Evolutionary conservation across 2,888 invertebrate species (phyloP).

Genomic region (Cheilosia soror): DNA sequence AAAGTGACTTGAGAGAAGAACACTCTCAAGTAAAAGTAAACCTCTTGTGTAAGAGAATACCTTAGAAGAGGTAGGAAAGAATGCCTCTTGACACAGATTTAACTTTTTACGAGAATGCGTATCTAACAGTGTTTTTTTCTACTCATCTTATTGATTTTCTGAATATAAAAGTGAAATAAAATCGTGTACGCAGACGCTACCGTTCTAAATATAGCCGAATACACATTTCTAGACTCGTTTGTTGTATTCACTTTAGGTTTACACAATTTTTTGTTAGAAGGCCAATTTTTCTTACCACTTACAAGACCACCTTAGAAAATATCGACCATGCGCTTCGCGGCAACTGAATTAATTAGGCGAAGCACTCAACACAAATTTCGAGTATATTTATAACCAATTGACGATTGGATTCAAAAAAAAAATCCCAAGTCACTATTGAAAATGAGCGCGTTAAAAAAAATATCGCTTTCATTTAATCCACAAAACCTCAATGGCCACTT

Average conservation of each 20-base stretch:
- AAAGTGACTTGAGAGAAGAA: constrained; percentile 1
- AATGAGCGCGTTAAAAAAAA: background rate
- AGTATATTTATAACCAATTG: constrained; percentile 5
- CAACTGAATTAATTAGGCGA: constrained; percentile 22
- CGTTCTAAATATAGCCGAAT: constrained; percentile 61
- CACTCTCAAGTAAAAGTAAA: constrained; percentile 35
- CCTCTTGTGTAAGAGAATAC: background rate
- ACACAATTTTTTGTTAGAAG: constrained; percentile 8
- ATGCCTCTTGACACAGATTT: constrained; percentile 50
- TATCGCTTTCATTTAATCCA: constrained; percentile 27
- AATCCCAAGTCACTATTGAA: background rate
- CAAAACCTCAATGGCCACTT: constrained; percentile 18
- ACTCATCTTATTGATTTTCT: constrained; percentile 60
- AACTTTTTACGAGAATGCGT: background rate
- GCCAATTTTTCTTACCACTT: background rate
- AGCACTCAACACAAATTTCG: background rate
- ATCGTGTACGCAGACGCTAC: constrained; percentile 48
- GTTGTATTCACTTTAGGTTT: background rate
- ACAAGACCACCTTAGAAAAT: background rate
- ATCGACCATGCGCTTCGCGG: constrained; percentile 58
- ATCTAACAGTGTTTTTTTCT: background rate
- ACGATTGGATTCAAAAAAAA: background rate
- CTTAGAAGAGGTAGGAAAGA: background rate
- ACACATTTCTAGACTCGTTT: constrained; percentile 1
- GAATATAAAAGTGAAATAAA: constrained; percentile 17